These are phyloP conservation scores for Phengaris alcon DNA, from an alignment of 2,888 invertebrate genomes.

Conservation along the genomic window DNA sequence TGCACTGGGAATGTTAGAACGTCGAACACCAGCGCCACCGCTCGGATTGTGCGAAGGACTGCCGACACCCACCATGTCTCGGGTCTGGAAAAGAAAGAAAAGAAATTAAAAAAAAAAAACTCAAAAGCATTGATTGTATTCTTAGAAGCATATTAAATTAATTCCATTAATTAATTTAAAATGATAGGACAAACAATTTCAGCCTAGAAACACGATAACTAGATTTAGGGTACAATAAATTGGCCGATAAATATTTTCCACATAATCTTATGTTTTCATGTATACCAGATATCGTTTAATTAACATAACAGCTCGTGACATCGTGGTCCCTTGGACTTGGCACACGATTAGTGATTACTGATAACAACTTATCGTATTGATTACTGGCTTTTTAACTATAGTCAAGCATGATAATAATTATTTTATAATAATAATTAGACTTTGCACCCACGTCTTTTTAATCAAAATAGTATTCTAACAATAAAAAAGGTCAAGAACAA, in stretches of 20 bases:
- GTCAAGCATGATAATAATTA: not conserved
- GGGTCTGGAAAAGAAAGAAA: conserved; percentile 64
- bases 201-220: not conserved
- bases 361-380: not conserved
- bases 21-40: conserved; percentile 91
- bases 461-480: not conserved
- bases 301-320: not conserved
- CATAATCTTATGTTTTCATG: conserved; percentile 5
- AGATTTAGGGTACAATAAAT: not conserved
- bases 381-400: not conserved
- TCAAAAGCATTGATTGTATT: too few species aligned
- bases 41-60: conserved; percentile 87
- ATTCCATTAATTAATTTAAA: not conserved
- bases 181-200: not conserved
- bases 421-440: not conserved
- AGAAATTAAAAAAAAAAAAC: not conserved
- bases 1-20: conserved; percentile 94
- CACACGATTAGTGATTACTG: conserved; percentile 6
- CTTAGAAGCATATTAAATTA: too few species aligned
- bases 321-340: conserved; percentile 3
- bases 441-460: not conserved
- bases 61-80: conserved; percentile 84
- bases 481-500: not conserved
- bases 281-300: not conserved
- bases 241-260: not conserved